Base-by-base conservation (phyloP, 2,888 invertebrate genomes). In the Leptinotarsa tumamoca region DNA sequence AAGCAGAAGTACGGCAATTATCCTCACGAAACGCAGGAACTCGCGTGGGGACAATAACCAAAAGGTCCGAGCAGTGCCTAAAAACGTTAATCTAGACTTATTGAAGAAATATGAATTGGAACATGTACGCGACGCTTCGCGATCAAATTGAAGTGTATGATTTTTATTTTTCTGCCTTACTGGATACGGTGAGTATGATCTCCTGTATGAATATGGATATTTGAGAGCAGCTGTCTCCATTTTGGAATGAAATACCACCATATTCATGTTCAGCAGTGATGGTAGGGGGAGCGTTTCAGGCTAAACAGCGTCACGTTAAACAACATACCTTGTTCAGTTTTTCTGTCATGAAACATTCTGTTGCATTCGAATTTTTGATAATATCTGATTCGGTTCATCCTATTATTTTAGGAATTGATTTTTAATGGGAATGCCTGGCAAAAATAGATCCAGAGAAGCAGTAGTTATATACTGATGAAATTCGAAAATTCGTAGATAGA, bases 91-190 rank as follows among this genome's bases (percentile, higher is more conserved):
- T n/a, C 13, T 33, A 15, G 54, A 54, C 33, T 54, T 68, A 54
- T 68, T 68, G 68, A 33, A 68, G n/a, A 50, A 68, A 33, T 68
- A 54, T 27, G 68, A 68, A 15, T 68, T 54, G 17, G 54, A 52
- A 10, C 27, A 27, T 27, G 27, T 27, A 27, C 3, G 23, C 23
- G 27, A 27, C 27, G 27, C 27, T 27, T 27, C 68, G 54, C 33
- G 18, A 54, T 43, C 1, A 17, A 68, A 52, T 68, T 27, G 27
- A 50, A 49, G 23, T 52, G 10, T 14, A 68, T 10, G 67, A 10
- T 21, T 67, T 13, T 10, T 4, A 21, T 18, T 67, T 67, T 49
- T 18, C 67, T 5, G 67, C 50, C 10, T 21, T 67, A 10, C 14
- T 68, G 5, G 68, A 68, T 21, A 68, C 68, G 61, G 61, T 2